A percentile compares a stretch with the other conserved stretches of the same genome.
Evolutionary conservation across 2,797 vertebrate genomes (phyloP).

Genomic region (Lemur catta): DNA sequence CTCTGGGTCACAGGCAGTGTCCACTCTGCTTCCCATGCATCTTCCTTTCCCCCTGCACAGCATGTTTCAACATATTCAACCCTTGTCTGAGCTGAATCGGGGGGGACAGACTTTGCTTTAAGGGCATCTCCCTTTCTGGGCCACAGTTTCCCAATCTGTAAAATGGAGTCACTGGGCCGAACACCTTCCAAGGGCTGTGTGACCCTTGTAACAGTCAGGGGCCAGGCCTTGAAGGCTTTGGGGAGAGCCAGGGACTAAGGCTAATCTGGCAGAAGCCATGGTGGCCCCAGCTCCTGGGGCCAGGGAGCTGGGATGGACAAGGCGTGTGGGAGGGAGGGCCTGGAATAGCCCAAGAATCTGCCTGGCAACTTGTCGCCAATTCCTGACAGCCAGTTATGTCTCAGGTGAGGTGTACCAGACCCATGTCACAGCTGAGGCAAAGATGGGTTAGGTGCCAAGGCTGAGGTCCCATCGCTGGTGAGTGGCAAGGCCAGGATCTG

Average conservation of each 20-base stretch:
- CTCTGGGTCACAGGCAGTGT: not conserved
- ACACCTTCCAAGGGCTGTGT: not conserved
- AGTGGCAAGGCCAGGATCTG: not conserved
- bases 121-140: not conserved
- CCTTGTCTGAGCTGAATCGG: not conserved
- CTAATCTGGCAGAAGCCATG: not conserved
- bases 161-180: not conserved
- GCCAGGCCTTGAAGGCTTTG: not conserved
- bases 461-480: not conserved
- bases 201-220: not conserved
- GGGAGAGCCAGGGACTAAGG: not conserved
- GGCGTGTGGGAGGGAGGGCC: not conserved
- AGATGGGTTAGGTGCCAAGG: not conserved
- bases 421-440: slow-evolving; percentile 12
- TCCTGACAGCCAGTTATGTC: not conserved
- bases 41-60: not conserved
- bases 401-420: not conserved
- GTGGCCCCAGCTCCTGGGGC: not conserved
- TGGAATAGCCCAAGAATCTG: not conserved
- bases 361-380: not conserved
- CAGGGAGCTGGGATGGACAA: not conserved
- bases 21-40: not conserved
- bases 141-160: not conserved
- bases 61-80: not conserved
- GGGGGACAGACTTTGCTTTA: not conserved